These are phyloP conservation scores for Ophion slaviceki DNA, from an alignment of 2,888 invertebrate species.

Conservation along the genomic window DNA sequence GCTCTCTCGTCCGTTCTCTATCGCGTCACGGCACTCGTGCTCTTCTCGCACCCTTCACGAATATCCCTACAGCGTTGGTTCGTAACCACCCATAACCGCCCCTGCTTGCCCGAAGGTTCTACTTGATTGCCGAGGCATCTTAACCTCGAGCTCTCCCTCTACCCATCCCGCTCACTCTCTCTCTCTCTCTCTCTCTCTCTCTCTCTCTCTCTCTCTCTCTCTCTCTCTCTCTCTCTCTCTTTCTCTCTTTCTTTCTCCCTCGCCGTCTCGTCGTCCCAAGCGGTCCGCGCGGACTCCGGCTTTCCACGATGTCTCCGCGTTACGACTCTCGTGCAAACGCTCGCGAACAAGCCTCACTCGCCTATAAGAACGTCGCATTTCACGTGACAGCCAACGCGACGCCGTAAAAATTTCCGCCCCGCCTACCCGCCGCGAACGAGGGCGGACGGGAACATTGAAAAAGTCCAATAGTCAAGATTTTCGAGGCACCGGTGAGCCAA, in stretches of 20 bases:
- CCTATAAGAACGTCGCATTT: constrained; percentile 73
- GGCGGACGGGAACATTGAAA: constrained; percentile 76
- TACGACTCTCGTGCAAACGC: neutral
- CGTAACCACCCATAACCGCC: constrained; percentile 82
- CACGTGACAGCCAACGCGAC: constrained; percentile 71
- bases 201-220: constrained; percentile 25
- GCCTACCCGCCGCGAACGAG: constrained; percentile 78
- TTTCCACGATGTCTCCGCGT: constrained; percentile 24
- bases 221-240: constrained; percentile 25
- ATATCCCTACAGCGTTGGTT: constrained; percentile 66
- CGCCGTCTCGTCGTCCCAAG: constrained; percentile 23
- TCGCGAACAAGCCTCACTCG: neutral
- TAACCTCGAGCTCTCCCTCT: constrained; percentile 76
- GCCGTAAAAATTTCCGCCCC: constrained; percentile 75
- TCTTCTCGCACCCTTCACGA: constrained; percentile 70
- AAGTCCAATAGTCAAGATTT: constrained; percentile 76
- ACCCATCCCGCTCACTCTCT: constrained; percentile 31
- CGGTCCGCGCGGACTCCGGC: constrained; percentile 78
- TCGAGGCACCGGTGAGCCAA: constrained; percentile 59
- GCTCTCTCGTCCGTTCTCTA: constrained; percentile 61
- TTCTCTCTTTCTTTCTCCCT: constrained; percentile 20
- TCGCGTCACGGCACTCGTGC: constrained; percentile 61
- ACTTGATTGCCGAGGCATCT: constrained; percentile 84
- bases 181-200: constrained; percentile 29
- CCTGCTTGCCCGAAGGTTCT: constrained; percentile 83